Evolutionary conservation across 2,797 vertebrate genomes (phyloP), one percentile per base, ranked within the genome.

Genomic region (Coluber constrictor): DNA sequence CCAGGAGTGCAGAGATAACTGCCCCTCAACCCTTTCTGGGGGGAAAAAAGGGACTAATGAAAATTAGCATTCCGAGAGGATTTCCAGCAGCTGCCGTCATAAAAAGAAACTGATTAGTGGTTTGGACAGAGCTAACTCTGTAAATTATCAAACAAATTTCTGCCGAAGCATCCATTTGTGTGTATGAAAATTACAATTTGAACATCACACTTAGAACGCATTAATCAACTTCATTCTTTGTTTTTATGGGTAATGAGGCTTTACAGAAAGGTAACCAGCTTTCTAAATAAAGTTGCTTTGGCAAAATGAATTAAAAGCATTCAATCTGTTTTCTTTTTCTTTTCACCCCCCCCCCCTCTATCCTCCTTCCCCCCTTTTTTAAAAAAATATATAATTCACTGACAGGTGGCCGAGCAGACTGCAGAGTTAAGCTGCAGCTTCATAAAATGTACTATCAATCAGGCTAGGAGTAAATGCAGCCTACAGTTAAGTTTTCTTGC

Each of bases 221-320:
- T 98, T 98, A 98, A 98, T 98, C 98, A 98, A 97, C 97, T 97
- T 97, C 97, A 97, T 97, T 98, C 96, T 98, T 98, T 98, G 97
- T 98, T 98, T 98, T 98, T 97, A 97, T 91, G 97, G 97, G 92
- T 98, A 98, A 98, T 98, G 97, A 98, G 96, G 95, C 97, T 97
- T 98, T 97, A 94, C 96, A 95, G 94, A 97, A 98, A 98, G 98
- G 97, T 98, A 98, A 98, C 97, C 96, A 98, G 94, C 96, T 95
- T 97, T 96, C 98, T 98, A 97, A 98, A 98, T 98, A 97, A 97
- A 98, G 97, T 97, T 97, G 95, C 96, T 94, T 97, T 95, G 92
- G 95, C 59, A 97, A 97, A 97, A 97, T 95, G 96, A 92, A 97
- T 97, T 97, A 96, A 97, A 96, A 95, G 90, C 87, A 95, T 95